Conservation (phyloP, 2,797 vertebrate species). For the Bryconaethiops microstoma region DNA sequence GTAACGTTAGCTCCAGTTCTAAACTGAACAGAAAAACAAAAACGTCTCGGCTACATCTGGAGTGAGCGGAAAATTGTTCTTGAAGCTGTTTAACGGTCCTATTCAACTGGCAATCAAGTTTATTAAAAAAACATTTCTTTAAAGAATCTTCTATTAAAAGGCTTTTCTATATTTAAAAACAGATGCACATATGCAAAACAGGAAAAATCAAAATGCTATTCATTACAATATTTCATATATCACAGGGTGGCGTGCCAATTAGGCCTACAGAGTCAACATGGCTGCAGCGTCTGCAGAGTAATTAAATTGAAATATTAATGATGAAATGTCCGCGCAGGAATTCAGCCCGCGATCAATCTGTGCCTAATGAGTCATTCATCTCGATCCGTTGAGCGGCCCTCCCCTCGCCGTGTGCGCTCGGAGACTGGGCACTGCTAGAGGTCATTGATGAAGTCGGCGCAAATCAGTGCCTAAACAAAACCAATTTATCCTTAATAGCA, state of each 20-base stretch:
- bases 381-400: constrained; percentile 64
- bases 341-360: constrained; percentile 75
- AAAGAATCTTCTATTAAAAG: not conserved
- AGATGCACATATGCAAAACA: constrained; percentile 38
- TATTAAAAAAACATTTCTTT: not conserved
- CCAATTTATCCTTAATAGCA: constrained; percentile 61
- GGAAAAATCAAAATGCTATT: constrained; percentile 69
- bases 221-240: constrained; percentile 79
- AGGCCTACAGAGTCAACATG: constrained; percentile 72
- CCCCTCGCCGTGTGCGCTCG: constrained; percentile 45
- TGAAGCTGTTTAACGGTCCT: not conserved
- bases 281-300: constrained; percentile 68
- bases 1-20: too few relatives aligned
- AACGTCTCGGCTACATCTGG: too few relatives aligned
- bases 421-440: constrained; percentile 50
- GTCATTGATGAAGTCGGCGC: constrained; percentile 61
- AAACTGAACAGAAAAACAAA: too few relatives aligned
- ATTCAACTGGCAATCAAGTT: too few relatives aligned
- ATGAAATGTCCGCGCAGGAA: constrained; percentile 71
- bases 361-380: constrained; percentile 79
- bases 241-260: constrained; percentile 72
- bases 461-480: constrained; percentile 74
- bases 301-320: constrained; percentile 81
- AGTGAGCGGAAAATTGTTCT: not conserved
- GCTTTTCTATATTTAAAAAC: not conserved